A percentile compares a stretch with the other conserved stretches of the same genome.
Conservation (phyloP, 1,140 invertebrate genomes). For the Leptoteleia sp. region DNA sequence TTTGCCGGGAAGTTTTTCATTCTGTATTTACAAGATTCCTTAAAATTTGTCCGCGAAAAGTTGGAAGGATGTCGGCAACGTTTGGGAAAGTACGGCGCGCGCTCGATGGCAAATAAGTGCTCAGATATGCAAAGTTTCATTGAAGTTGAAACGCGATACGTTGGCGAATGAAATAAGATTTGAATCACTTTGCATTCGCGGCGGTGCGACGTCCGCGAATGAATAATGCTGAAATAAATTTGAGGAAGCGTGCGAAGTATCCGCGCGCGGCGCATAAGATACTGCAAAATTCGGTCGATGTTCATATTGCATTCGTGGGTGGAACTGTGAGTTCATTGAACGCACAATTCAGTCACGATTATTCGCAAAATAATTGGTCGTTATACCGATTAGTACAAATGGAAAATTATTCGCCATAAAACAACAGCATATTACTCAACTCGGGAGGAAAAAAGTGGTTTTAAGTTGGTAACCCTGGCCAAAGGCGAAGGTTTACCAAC, state of each 20-base stretch:
- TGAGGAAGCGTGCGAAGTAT: not conserved
- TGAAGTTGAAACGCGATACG: slow-evolving; percentile 18
- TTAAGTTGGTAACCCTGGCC: no score
- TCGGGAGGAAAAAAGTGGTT: no score
- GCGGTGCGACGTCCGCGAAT: slow-evolving; percentile 7
- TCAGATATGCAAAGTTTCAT: slow-evolving; percentile 46
- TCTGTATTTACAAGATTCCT: slow-evolving; percentile 8
- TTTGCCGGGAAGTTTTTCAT: no score
- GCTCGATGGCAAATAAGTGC: slow-evolving; percentile 21
- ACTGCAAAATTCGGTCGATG: not conserved
- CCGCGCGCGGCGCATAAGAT: not conserved
- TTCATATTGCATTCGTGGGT: slow-evolving; percentile 1
- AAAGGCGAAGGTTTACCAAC: no score
- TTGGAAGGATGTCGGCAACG: slow-evolving; percentile 21
- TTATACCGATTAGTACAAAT: no score
- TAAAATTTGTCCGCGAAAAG: slow-evolving; percentile 7
- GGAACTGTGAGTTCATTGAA: not conserved
- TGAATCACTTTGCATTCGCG: slow-evolving; percentile 19
- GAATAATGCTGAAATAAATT: slow-evolving; percentile 17
- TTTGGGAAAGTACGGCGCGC: slow-evolving; percentile 1
- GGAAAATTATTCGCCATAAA: no score
- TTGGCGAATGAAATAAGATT: slow-evolving; percentile 32
- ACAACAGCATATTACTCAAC: no score
- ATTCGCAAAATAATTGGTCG: not conserved
- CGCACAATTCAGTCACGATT: no score